A percentile compares a stretch with the other conserved stretches of the same genome.
These are phyloP conservation scores for Tupaia chinensis DNA, from an alignment of 2,113 vertebrate genomes.

Conservation along the genomic window DNA sequence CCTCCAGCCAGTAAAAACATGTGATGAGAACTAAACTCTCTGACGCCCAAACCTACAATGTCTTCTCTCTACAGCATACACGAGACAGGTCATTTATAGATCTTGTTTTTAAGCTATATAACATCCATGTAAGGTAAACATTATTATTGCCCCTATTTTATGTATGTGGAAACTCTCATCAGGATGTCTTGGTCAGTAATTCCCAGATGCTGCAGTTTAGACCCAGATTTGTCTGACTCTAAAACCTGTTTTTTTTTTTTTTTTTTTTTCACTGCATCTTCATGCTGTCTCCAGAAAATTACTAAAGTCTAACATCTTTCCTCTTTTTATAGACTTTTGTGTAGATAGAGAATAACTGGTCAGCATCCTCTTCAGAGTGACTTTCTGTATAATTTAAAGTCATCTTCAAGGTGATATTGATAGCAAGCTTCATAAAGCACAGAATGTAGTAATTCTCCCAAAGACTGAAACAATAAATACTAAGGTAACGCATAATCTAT, in stretches of 20 bases:
- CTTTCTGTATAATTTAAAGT: constrained; percentile 63
- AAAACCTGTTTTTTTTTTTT: not conserved
- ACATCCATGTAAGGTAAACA: not conserved
- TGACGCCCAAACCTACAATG: not conserved
- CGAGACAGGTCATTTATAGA: not conserved
- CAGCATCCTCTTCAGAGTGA: constrained; percentile 22
- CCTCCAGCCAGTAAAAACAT: not conserved
- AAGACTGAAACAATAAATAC: constrained; percentile 60
- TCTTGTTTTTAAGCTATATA: not conserved
- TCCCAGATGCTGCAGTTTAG: not conserved
- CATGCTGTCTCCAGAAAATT: not conserved
- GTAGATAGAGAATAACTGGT: not conserved
- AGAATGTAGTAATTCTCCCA: constrained; percentile 63
- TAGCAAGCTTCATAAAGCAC: constrained; percentile 52
- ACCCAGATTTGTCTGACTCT: not conserved
- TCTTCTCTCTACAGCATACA: not conserved
- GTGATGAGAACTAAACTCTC: not conserved
- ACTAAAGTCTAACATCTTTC: not conserved
- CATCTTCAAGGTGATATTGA: constrained; percentile 28
- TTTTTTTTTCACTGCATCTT: not conserved
- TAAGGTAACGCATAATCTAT: not conserved
- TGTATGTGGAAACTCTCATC: not conserved
- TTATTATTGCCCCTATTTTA: not conserved
- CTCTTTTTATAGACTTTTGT: not conserved
- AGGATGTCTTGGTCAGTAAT: not conserved